Evolutionary conservation across 2,113 vertebrate species (phyloP).

Genomic region (Chunga burmeisteri): DNA sequence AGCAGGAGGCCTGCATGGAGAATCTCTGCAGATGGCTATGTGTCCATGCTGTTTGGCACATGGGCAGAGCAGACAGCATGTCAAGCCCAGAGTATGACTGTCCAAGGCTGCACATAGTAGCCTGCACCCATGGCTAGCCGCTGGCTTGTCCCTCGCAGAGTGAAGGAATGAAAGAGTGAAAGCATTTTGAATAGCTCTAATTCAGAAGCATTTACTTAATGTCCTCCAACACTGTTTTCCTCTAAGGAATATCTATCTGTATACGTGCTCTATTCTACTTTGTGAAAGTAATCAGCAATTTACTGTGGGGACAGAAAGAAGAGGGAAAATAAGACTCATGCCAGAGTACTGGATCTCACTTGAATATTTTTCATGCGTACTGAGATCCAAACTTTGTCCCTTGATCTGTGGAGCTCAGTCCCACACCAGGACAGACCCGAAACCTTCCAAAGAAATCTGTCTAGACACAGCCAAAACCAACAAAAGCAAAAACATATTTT

Average conservation of each 20-base stretch:
- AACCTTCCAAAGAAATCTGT: not conserved
- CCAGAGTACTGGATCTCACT: not conserved
- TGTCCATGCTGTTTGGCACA: not conserved
- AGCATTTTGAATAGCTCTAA: not conserved
- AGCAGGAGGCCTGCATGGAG: not conserved
- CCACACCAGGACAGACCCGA: not conserved
- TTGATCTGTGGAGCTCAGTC: not conserved
- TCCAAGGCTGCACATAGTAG: not conserved
- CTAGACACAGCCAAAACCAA: not conserved
- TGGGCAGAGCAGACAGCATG: not conserved
- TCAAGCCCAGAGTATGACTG: not conserved
- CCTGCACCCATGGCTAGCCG: fast-evolving
- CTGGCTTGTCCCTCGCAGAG: not conserved
- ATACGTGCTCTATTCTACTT: not conserved
- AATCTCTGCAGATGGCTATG: not conserved
- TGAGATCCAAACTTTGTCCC: not conserved
- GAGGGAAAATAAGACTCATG: not conserved
- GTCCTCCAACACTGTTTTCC: not conserved
- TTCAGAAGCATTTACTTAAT: not conserved
- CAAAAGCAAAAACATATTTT: not conserved
- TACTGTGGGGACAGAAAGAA: not conserved
- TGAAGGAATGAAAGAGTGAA: not conserved
- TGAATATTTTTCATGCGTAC: fast-evolving
- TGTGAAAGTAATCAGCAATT: not conserved
- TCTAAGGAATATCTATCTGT: not conserved